Conservation (phyloP, 2,113 vertebrate genomes). For the Limanda limanda region DNA sequence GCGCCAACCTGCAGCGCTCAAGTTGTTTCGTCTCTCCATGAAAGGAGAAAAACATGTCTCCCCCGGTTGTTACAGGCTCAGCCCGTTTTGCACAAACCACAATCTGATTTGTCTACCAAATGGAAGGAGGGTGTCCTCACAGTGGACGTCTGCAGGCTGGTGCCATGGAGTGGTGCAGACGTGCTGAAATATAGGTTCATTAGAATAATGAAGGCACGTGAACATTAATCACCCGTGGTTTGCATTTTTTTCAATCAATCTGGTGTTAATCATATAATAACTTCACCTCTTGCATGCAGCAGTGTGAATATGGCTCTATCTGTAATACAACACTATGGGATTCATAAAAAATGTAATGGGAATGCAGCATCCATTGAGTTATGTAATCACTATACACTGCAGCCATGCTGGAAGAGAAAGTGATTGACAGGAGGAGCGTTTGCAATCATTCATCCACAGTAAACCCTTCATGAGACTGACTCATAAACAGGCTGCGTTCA, state of each 20-base stretch:
- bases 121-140: background rate
- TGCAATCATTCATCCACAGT: constrained; percentile 7
- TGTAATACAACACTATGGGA: background rate
- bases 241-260: constrained; percentile 51
- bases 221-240: constrained; percentile 48
- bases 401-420: constrained; percentile 33
- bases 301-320: background rate
- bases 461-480: constrained; percentile 8
- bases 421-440: constrained; percentile 30
- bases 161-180: constrained; percentile 1
- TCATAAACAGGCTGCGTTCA: constrained; percentile 23
- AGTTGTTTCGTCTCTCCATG: constrained; percentile 4
- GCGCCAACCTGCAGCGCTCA: constrained; percentile 2
- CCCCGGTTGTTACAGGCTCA: constrained; percentile 7
- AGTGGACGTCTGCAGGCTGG: background rate
- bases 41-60: background rate
- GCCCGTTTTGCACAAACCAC: constrained; percentile 14
- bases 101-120: constrained; percentile 63
- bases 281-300: background rate
- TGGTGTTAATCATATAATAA: background rate
- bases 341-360: constrained; percentile 62
- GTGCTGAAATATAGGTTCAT: constrained; percentile 18
- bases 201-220: constrained; percentile 9
- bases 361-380: constrained; percentile 72
- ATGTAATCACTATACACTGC: constrained; percentile 70